Base-by-base conservation (phyloP, 2,797 vertebrate species). In the Pseudochaenichthys georgianus region DNA sequence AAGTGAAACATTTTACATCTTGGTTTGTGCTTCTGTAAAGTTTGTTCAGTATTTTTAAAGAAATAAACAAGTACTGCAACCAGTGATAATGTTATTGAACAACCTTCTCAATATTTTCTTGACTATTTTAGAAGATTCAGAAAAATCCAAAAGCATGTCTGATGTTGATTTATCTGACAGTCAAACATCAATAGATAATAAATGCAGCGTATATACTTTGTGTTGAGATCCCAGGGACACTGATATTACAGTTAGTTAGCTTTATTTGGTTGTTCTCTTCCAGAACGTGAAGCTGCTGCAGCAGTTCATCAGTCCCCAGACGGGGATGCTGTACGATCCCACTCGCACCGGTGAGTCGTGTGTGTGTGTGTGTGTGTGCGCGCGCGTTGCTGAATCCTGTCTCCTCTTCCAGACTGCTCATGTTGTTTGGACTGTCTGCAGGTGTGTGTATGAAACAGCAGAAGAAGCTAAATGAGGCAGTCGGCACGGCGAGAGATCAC, bases 371-470 rank as follows among this genome's bases (percentile, higher is more conserved):
- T 21, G 21, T 21, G 21, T 21, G 21, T 12, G n/a, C n/a, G n/a
- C n/a, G n/a, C n/a, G n/a, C n/a, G n/a, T 51, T 48, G 13, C 9
- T 16, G 11, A 19, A 34, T 43, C 15, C 0, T 17, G 34, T 1
- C 17, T 4, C n/a, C 38, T 4, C 28, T 1, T 17, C 1, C n/a
- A 21, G n/a, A 1, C 0, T 4, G 17, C 21, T 75, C 15, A 53
- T 23, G 4, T 11, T 59, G 7, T 46, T 73, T 5, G 23, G 77
- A 2, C 53, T 13, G 19, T 81, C 50, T 67, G 17, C 82, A 99
- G 97, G 97, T 13, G 91, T 98, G 68, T 99, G 98, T 81, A 95
- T 94, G 95, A 96, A 95, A 76, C 97, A 97, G 79, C 95, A 98
- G 80, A 96, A 94, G 77, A 91, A 69, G 60, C 89, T 99, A 1